These are phyloP conservation scores for Brotula barbata DNA, from an alignment of 2,797 vertebrate genomes.

Conservation along the genomic window DNA sequence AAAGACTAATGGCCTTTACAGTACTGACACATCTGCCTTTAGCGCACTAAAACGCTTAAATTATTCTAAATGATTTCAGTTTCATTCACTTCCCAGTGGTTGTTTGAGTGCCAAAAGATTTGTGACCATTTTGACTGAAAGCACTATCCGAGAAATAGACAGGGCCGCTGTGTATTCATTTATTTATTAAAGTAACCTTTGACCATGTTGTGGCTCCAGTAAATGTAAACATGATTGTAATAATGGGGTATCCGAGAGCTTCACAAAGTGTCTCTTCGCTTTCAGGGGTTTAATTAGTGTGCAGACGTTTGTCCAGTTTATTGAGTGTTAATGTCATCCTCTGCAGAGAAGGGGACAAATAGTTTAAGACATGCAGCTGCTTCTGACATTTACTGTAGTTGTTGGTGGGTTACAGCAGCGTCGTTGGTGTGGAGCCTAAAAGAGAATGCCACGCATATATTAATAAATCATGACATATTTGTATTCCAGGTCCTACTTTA, in stretches of 20 bases:
- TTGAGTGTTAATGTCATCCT: constrained; percentile 45
- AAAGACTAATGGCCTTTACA: neutral
- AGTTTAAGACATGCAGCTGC: neutral
- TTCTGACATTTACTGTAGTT: neutral
- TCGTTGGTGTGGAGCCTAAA: neutral
- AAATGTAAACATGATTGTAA: constrained; percentile 49
- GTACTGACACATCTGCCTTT: neutral
- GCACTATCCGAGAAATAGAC: constrained; percentile 1
- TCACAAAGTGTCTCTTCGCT: constrained; percentile 19
- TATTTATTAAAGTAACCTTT: constrained; percentile 12
- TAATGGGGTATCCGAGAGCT: constrained; percentile 12
- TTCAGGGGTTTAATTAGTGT: constrained; percentile 3
- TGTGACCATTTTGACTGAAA: neutral
- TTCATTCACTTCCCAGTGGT: constrained; percentile 14
- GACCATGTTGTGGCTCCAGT: constrained; percentile 31
- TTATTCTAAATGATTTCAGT: constrained; percentile 1
- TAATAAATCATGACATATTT: neutral
- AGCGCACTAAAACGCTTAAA: constrained; percentile 14
- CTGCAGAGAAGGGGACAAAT: constrained; percentile 18
- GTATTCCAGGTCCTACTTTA: no score
- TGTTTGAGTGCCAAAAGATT: constrained; percentile 2
- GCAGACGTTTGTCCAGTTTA: constrained; percentile 36
- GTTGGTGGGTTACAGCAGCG: neutral
- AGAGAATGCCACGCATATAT: neutral
- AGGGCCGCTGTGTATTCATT: no score